Percentiles rank a stretch among this genome's conserved stretches.
Conservation (phyloP, 1,140 invertebrate species). For the Camponotus pennsylvanicus region DNA sequence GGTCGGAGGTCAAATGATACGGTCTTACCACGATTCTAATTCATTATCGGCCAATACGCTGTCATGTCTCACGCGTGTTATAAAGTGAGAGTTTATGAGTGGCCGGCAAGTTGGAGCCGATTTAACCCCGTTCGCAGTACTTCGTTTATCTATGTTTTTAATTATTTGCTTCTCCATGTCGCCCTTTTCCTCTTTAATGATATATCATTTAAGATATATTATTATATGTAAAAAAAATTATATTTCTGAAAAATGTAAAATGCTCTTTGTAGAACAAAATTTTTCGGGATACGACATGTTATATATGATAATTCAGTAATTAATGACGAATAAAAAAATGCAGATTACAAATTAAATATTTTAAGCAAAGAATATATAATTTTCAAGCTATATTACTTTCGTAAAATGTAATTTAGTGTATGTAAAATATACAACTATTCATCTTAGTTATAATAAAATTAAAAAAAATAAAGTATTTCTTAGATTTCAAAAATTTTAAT, state of each 20-base stretch:
- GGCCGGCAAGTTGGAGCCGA: not conserved
- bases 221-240: not conserved
- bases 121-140: not conserved
- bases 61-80: not conserved
- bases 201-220: too few relatives aligned
- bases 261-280: not conserved
- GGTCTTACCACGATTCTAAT: slow-evolving; percentile 68
- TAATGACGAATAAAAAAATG: too few relatives aligned
- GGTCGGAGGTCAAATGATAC: slow-evolving; percentile 70
- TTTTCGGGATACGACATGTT: not conserved
- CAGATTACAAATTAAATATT: too few relatives aligned
- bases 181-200: not conserved
- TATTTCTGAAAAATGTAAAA: not conserved
- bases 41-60: slow-evolving; percentile 71
- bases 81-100: not conserved
- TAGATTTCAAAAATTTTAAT: not conserved
- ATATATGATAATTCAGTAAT: too few relatives aligned
- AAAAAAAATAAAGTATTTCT: not conserved
- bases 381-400: not conserved
- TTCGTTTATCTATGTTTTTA: not conserved
- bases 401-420: not conserved
- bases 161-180: not conserved
- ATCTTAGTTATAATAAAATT: not conserved
- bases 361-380: too few relatives aligned
- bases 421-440: too few relatives aligned